These are phyloP conservation scores for Pseudomyrmex sp. DNA, from an alignment of 1,140 invertebrate genomes.

Conservation along the genomic window DNA sequence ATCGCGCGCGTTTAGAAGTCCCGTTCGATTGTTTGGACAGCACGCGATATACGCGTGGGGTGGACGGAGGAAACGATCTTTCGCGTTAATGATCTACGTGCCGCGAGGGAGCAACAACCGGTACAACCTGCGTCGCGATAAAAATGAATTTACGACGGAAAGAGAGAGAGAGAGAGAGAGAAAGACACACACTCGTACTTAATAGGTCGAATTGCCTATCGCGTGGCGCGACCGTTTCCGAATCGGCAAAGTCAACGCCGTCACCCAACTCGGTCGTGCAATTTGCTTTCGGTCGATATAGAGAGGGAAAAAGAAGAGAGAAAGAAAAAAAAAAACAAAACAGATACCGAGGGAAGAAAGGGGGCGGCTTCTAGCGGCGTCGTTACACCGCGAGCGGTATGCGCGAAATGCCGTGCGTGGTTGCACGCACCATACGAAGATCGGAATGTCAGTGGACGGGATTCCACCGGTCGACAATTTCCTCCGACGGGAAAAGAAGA, in stretches of 20 bases:
- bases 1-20: constrained; percentile 1
- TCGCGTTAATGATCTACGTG: constrained; percentile 16
- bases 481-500: constrained; percentile 36
- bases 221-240: background rate
- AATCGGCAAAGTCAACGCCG: constrained; percentile 4
- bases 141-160: constrained; percentile 36
- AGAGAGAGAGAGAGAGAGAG: constrained; percentile 22
- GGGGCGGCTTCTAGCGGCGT: constrained; percentile 12
- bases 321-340: background rate
- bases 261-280: constrained; percentile 11
- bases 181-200: background rate
- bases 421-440: constrained; percentile 60
- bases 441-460: constrained; percentile 70
- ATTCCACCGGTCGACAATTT: constrained; percentile 64
- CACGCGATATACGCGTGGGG: background rate
- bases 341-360: background rate
- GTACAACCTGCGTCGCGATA: constrained; percentile 8
- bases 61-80: background rate
- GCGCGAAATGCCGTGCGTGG: constrained; percentile 60
- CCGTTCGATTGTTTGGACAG: constrained; percentile 3
- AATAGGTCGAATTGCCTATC: constrained; percentile 17
- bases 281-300: constrained; percentile 43
- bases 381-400: constrained; percentile 43
- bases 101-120: constrained; percentile 22
- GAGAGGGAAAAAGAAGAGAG: constrained; percentile 23